phyloP scores from a whole-genome alignment of 2,888 invertebrate genomes.

The Drosophila stalkeri region DNA sequence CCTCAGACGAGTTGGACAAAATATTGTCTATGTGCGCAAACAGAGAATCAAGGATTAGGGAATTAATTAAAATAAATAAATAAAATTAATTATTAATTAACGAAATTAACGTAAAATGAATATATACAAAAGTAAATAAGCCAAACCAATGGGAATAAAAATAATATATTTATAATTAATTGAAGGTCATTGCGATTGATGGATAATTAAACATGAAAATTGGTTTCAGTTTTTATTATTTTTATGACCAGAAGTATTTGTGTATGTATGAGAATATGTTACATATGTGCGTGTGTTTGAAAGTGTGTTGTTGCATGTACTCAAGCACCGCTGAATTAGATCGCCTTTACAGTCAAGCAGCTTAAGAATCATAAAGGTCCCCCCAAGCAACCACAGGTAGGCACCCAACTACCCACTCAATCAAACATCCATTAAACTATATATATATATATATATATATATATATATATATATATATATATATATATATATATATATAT shows the following conservation, averaged over 20 bases:
- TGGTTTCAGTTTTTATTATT: constrained; percentile 28
- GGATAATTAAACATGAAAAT: constrained; percentile 59
- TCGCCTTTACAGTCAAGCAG: constrained; percentile 26
- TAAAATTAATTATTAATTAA: constrained; percentile 33
- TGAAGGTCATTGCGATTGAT: constrained; percentile 60
- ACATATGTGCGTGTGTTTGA: background rate
- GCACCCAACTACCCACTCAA: constrained; percentile 2
- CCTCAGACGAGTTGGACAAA: constrained; percentile 58
- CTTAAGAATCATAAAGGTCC: constrained; percentile 9
- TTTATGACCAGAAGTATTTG: constrained; percentile 64
- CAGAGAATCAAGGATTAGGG: background rate
- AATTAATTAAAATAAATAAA: constrained; percentile 30
- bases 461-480: too few relatives aligned
- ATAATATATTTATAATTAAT: constrained; percentile 23
- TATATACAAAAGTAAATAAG: constrained; percentile 44
- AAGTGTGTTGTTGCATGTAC: constrained; percentile 50
- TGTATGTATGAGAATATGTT: constrained; percentile 15
- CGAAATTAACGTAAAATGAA: constrained; percentile 19
- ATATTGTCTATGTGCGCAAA: constrained; percentile 59
- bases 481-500: too few relatives aligned
- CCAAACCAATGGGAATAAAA: constrained; percentile 23
- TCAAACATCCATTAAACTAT: background rate
- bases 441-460: background rate
- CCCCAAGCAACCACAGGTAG: constrained; percentile 17
- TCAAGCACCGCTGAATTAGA: constrained; percentile 50